Base-by-base conservation (phyloP, 2,113 vertebrate genomes). In the Poecilia latipinna region DNA sequence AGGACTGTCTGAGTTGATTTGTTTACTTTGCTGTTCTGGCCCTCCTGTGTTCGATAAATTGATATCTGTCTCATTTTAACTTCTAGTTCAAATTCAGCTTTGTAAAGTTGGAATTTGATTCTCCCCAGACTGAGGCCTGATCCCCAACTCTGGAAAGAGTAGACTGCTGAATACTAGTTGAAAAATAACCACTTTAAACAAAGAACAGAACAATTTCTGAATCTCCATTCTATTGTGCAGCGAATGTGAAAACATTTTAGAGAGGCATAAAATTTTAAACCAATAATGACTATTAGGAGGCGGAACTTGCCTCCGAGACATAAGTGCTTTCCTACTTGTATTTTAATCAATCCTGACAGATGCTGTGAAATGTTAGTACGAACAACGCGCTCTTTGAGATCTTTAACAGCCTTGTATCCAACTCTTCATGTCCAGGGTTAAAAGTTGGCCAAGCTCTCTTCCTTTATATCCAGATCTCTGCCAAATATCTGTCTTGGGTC, bases 401-500 rank as follows among this genome's bases (percentile, higher is more conserved):
- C 86, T 90, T 91, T 90, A 87, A 89, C 90, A 87, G 85, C 75
- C 70, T 77, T 60, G 71, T 84, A 86, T 88, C 82, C 71, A 82
- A 73, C 86, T 84, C 85, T 91, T 51, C 17, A 37, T 85, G 88
- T 88, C 69, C 77, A 79, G 78, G 91, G 92, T 93, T 87, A 91
- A 93, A 89, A 89, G 85, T 92, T 88, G 83, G 80, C 81, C 70
- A 72, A 91, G 87, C 85, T 82, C 75, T 85, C 78, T 85, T 79
- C 78, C 29, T 84, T 76, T 87, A 82, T 91, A 91, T 81, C 79
- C 70, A 89, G 69, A 65, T 74, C 75, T 79, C 85, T 91, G 92
- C 92, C 91, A 93, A 93, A 90, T 89, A 88, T 82, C 79, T 88
- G 83, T 90, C 88, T 82, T 85, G 78, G 91, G 90, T 93, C 91